Percentiles rank a stretch among this genome's conserved stretches.
These are phyloP conservation scores for Cherax destructor DNA, from an alignment of 1,140 invertebrate species.

Conservation along the genomic window DNA sequence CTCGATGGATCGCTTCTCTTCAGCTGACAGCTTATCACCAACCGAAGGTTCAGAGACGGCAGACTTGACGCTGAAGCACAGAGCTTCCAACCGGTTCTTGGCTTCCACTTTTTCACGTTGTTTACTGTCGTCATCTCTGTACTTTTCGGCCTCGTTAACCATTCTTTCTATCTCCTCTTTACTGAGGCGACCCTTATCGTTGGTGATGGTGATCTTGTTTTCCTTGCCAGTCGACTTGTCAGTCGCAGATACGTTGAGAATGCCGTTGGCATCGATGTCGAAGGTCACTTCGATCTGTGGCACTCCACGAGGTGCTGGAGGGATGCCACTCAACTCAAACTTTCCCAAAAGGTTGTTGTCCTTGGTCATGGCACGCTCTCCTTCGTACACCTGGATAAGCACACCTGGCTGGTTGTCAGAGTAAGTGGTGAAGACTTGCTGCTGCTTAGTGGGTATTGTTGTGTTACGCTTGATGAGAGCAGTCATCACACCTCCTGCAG, in stretches of 20 bases:
- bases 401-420: slow-evolving; percentile 47
- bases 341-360: slow-evolving; percentile 48
- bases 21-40: slow-evolving; percentile 24
- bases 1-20: slow-evolving; percentile 42
- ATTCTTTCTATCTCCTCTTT: slow-evolving; percentile 44
- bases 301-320: slow-evolving; percentile 35
- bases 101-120: slow-evolving; percentile 31
- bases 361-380: slow-evolving; percentile 40
- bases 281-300: slow-evolving; percentile 39
- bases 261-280: slow-evolving; percentile 37
- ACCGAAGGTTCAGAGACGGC: slow-evolving; percentile 34
- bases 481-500: slow-evolving; percentile 25
- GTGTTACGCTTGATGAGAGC: slow-evolving; percentile 45
- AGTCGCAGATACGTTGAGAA: slow-evolving; percentile 33
- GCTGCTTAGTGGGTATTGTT: slow-evolving; percentile 42
- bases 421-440: slow-evolving; percentile 45
- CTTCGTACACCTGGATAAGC: slow-evolving; percentile 43
- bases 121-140: slow-evolving; percentile 27
- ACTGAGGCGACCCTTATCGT: slow-evolving; percentile 28
- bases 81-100: slow-evolving; percentile 39
- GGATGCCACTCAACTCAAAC: slow-evolving; percentile 44
- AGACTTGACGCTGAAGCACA: slow-evolving; percentile 45
- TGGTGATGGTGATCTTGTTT: slow-evolving; percentile 51
- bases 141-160: slow-evolving; percentile 32
- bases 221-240: slow-evolving; percentile 51